Evolutionary conservation across 2,888 invertebrate species (phyloP).

Genomic region (Globia sparganii): DNA sequence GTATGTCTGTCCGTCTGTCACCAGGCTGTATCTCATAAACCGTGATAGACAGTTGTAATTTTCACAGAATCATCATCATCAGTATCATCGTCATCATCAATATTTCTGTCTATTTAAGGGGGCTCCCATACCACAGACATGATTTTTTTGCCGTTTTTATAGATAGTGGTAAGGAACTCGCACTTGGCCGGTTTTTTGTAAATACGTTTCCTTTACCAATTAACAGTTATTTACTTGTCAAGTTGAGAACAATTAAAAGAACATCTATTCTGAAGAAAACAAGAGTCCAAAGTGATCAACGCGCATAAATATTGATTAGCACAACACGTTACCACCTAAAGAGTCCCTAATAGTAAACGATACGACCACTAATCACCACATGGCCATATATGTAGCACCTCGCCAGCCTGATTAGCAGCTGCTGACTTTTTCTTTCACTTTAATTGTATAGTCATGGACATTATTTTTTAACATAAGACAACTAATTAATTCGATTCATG

Average conservation of each 20-base stretch:
- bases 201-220: neutral
- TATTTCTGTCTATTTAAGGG: no score
- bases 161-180: no score
- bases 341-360: constrained; percentile 22
- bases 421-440: constrained; percentile 26
- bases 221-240: neutral
- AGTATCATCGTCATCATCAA: no score
- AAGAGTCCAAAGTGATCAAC: constrained; percentile 11
- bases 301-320: constrained; percentile 48
- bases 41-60: no score
- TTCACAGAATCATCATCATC: no score
- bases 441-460: constrained; percentile 29
- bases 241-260: neutral
- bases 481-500: constrained; percentile 55
- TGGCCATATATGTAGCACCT: constrained; percentile 38
- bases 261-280: constrained; percentile 2
- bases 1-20: no score
- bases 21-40: no score
- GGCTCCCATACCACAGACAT: no score
- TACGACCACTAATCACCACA: constrained; percentile 31
- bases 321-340: constrained; percentile 21
- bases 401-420: constrained; percentile 31
- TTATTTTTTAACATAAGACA: constrained; percentile 27
- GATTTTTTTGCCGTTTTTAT: no score
- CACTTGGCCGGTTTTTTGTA: no score